These are phyloP conservation scores for Phaenicophaeus curvirostris DNA, from an alignment of 2,797 vertebrate species.

Conservation along the genomic window DNA sequence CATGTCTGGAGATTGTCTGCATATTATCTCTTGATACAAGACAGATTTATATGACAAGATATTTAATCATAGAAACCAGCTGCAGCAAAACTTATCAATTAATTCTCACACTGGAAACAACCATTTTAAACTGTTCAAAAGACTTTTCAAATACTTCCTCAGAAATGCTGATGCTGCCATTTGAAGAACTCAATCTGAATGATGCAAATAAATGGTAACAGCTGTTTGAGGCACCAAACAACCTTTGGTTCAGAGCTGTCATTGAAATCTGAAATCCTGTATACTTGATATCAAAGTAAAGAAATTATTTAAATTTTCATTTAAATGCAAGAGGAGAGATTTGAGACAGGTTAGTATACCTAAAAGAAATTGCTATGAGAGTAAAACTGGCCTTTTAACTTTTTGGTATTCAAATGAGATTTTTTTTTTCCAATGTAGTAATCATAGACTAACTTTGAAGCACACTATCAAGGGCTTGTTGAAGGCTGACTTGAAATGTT, in stretches of 20 bases:
- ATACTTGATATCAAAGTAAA: not conserved
- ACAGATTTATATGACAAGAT: too few relatives aligned
- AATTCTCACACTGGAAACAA: too few relatives aligned
- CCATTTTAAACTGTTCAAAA: not conserved
- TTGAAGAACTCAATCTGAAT: not conserved
- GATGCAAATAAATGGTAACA: too few relatives aligned
- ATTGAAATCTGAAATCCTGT: not conserved
- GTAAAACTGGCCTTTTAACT: not conserved
- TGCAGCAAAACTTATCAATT: too few relatives aligned
- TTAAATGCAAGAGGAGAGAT: not conserved
- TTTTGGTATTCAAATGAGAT: not conserved
- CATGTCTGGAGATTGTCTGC: too few relatives aligned
- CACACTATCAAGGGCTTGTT: not conserved
- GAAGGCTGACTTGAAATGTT: not conserved
- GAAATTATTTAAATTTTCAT: not conserved
- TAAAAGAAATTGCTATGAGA: not conserved
- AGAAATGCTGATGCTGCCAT: not conserved
- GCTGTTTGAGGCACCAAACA: not conserved
- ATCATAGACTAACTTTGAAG: not conserved
- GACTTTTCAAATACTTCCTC: not conserved
- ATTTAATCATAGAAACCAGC: too few relatives aligned
- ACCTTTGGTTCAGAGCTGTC: not conserved
- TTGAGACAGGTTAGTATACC: not conserved
- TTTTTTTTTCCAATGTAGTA: not conserved
- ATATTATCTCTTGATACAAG: too few relatives aligned